Evolutionary conservation across 2,797 vertebrate genomes (phyloP), one percentile per base, ranked within the genome.

Genomic region (Microcaecilia unicolor): DNA sequence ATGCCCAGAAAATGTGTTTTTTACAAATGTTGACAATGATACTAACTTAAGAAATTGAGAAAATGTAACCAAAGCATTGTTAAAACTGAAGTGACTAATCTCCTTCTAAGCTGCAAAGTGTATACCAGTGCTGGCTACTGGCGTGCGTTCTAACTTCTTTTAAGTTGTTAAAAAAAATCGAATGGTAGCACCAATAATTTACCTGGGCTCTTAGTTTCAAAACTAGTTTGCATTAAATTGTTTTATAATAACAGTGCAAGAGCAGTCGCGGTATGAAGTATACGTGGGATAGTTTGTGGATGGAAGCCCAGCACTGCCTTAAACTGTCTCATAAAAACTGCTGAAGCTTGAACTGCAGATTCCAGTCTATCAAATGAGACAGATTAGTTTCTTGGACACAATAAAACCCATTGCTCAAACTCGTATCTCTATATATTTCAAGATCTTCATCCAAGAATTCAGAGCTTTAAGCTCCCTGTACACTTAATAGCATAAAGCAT

Each of bases 371-470:
- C 18, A 10, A 50, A 55, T 40, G 18, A 12, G 26, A 9, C 35
- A 39, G 34, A 2, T 24, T 18, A 25, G 3, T 18, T 18, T 47
- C 37, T 37, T 28, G 18, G 22, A 11, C 38, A 43, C 25, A 42
- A 36, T 50, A 39, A 46, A 55, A 46, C 28, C 34, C 28, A 42
- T 39, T 50, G 50, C 47, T 46, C 16, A 18, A n/a, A 33, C 6
- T 29, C 26, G 22, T 4, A 2, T 6, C 17, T 4, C 8, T 19
- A 9, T 25, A 1, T 25, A 33, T 42, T 49, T 44, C 19, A 25
- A 13, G 4, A 4, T 25, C 37, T 37, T 42, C 15, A 27, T 4
- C 4, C 16, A 8, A 6, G 28, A 15, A 42, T 47, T 28, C 8
- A 26, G 2, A 2, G n/a, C 14, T 53, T 41, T 44, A 10, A 48